phyloP scores from a whole-genome alignment of 1,140 invertebrate species.

The Rhizoglyphus robini region DNA sequence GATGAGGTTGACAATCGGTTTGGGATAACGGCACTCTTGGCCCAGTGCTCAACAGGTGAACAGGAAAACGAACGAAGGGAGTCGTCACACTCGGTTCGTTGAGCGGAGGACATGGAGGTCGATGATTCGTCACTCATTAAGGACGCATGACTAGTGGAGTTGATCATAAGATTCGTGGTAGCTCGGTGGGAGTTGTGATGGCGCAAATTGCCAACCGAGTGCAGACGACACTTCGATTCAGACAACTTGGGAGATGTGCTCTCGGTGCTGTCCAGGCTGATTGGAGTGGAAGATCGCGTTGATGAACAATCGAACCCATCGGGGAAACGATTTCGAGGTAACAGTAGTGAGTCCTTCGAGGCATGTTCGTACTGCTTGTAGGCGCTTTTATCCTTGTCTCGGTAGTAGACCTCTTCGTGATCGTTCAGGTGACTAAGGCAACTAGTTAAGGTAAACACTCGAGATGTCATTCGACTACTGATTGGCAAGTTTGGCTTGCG shows the following conservation, averaged over 20 bases:
- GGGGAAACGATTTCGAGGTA: too few species aligned
- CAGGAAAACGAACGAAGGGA: conserved; percentile 7
- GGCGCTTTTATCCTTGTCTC: neutral
- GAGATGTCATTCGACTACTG: conserved; percentile 18
- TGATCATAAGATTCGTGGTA: neutral
- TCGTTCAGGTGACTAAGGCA: neutral
- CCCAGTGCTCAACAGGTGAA: conserved; percentile 18
- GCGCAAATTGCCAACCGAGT: neutral
- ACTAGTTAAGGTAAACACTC: conserved; percentile 10
- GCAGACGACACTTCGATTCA: neutral
- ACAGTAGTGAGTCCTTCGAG: too few species aligned
- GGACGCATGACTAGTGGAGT: conserved; percentile 12
- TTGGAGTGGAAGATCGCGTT: neutral
- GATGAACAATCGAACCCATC: neutral
- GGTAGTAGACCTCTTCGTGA: neutral
- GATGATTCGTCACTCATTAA: conserved; percentile 13
- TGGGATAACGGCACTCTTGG: neutral
- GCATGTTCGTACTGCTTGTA: too few species aligned
- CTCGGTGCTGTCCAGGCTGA: neutral
- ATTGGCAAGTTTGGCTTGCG: conserved; percentile 18
- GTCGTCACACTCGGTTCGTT: neutral
- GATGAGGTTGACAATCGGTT: conserved; percentile 11
- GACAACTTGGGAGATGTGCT: neutral
- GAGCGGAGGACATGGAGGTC: neutral
- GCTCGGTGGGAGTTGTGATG: neutral